Percentiles rank a stretch among this genome's conserved stretches.
These are phyloP conservation scores for Saguinus midas DNA, from an alignment of 2,113 vertebrate genomes.

Conservation along the genomic window DNA sequence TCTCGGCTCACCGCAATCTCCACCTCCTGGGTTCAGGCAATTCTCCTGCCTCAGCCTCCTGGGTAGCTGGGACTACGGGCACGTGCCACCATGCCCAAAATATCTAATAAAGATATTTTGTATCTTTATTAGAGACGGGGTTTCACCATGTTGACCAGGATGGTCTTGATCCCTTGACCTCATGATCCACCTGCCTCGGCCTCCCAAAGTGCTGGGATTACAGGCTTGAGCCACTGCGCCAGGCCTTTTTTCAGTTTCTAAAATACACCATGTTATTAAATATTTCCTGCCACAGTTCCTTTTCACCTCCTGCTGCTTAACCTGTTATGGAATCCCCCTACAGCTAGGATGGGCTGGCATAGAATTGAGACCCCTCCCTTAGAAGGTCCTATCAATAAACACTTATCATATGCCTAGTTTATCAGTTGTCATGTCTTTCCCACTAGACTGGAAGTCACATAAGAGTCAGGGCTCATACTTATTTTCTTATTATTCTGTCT, in stretches of 20 bases:
- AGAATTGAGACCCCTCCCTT: background rate
- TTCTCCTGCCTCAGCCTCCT: no score
- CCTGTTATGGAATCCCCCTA: background rate
- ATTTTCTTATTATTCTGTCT: background rate
- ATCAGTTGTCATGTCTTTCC: background rate
- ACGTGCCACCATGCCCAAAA: no score
- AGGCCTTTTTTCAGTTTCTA: background rate
- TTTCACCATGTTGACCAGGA: no score
- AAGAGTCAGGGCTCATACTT: background rate
- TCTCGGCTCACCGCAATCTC: no score
- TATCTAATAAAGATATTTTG: no score
- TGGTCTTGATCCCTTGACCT: no score
- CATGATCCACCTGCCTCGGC: no score
- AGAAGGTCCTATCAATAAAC: background rate
- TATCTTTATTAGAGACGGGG: no score
- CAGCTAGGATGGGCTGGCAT: rapidly evolving
- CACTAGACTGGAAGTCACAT: background rate
- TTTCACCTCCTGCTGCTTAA: background rate
- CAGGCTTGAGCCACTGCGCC: no score
- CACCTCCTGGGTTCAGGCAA: no score
- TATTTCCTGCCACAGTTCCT: background rate
- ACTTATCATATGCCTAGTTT: rapidly evolving
- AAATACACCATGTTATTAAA: background rate
- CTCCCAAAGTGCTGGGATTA: no score
- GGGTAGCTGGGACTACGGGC: no score